These are phyloP conservation scores for Paramormyrops kingsleyae DNA, from an alignment of 2,113 vertebrate species.

Conservation along the genomic window DNA sequence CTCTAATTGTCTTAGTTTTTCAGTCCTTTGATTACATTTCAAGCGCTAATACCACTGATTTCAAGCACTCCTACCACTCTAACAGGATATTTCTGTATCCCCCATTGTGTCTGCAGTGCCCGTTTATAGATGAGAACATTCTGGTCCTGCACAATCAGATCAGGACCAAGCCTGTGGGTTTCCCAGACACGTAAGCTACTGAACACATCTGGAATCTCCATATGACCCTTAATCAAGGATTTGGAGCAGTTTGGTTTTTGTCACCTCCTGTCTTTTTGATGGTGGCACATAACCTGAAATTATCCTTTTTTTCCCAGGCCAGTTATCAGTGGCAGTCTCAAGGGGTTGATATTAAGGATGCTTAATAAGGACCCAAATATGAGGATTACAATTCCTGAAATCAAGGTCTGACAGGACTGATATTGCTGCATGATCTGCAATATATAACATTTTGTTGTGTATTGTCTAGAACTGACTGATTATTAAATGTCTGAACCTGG, in stretches of 20 bases:
- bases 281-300: neutral
- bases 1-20: neutral
- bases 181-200: conserved; percentile 78
- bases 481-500: neutral
- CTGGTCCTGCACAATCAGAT: conserved; percentile 86
- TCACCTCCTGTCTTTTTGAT: neutral
- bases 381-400: conserved; percentile 79
- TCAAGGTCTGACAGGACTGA: conserved; percentile 67
- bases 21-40: neutral
- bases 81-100: neutral
- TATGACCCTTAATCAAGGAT: neutral
- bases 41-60: neutral
- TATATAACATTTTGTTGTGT: neutral
- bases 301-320: conserved; percentile 54
- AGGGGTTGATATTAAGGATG: conserved; percentile 77
- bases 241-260: neutral
- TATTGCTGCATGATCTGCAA: neutral
- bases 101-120: conserved; percentile 68
- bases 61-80: neutral
- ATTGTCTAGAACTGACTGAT: neutral
- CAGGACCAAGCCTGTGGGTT: conserved; percentile 77
- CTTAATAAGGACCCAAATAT: conserved; percentile 82
- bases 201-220: neutral
- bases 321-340: conserved; percentile 64
- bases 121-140: conserved; percentile 88